Conservation (phyloP, 1,140 invertebrate species). For the Homarus americanus region DNA sequence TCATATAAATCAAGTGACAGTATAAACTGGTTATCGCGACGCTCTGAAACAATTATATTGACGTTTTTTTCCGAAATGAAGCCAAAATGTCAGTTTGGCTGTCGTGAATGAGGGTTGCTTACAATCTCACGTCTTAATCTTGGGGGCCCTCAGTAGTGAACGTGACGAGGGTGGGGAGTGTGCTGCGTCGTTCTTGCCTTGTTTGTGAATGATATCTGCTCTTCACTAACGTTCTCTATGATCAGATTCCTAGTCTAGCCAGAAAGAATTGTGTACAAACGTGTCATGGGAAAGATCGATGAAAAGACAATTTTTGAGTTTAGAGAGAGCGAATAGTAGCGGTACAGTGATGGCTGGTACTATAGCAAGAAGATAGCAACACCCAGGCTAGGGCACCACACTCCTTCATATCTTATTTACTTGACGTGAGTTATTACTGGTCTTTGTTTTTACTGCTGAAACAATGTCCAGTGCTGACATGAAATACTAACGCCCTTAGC, state of each 20-base stretch:
- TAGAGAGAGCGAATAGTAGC: not conserved
- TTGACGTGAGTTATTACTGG: too few species aligned
- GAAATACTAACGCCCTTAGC: too few species aligned
- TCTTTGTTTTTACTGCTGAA: too few species aligned
- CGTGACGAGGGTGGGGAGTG: not conserved
- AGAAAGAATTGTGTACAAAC: not conserved
- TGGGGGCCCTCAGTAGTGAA: slow-evolving; percentile 11
- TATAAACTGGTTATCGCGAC: too few species aligned
- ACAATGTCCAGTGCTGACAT: too few species aligned
- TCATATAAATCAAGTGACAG: too few species aligned
- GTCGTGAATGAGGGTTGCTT: slow-evolving; percentile 22
- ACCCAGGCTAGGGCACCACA: not conserved
- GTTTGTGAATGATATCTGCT: not conserved
- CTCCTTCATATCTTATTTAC: too few species aligned
- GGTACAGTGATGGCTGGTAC: not conserved
- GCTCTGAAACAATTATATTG: too few species aligned
- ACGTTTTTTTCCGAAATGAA: not conserved
- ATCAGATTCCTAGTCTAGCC: not conserved
- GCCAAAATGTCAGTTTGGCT: slow-evolving; percentile 6
- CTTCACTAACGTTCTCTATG: not conserved
- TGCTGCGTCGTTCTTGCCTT: too few species aligned
- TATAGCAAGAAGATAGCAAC: slow-evolving; percentile 34
- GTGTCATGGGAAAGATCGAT: too few species aligned
- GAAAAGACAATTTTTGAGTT: not conserved
- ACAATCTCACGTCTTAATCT: slow-evolving; percentile 38